phyloP scores from a whole-genome alignment of 2,797 vertebrate genomes.

The Kryptopterus vitreolus region DNA sequence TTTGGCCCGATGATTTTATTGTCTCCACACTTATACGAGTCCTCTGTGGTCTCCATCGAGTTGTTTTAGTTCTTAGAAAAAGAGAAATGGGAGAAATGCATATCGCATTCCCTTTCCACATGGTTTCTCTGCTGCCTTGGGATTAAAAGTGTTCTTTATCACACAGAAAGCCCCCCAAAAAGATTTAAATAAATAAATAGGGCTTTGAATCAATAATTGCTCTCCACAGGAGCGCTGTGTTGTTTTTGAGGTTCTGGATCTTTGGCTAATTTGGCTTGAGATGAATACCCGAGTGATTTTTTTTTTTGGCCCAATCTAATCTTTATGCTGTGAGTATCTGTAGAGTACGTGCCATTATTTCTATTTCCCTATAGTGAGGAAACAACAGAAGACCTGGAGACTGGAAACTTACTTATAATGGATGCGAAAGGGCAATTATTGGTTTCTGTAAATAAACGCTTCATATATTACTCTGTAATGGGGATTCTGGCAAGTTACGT shows the following conservation, averaged over 20 bases:
- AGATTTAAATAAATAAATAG: constrained; percentile 8
- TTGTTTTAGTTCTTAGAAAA: constrained; percentile 35
- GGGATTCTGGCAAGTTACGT: neutral
- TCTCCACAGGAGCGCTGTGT: constrained; percentile 17
- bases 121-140: neutral
- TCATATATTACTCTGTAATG: constrained; percentile 9
- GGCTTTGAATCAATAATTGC: constrained; percentile 40
- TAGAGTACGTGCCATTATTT: neutral
- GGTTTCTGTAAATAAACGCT: neutral
- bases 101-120: constrained; percentile 25
- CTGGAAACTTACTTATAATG: neutral
- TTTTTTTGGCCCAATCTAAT: neutral
- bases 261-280: constrained; percentile 41
- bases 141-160: constrained; percentile 39
- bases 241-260: neutral
- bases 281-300: constrained; percentile 3
- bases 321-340: neutral
- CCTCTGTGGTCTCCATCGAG: neutral
- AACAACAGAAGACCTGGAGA: neutral
- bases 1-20: neutral
- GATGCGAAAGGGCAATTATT: neutral
- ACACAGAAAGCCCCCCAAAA: constrained; percentile 23
- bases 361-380: neutral
- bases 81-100: constrained; percentile 43
- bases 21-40: neutral